Conservation (phyloP, 35 echinoderm and acorn worm genomes). For the Lytechinus pictus region DNA sequence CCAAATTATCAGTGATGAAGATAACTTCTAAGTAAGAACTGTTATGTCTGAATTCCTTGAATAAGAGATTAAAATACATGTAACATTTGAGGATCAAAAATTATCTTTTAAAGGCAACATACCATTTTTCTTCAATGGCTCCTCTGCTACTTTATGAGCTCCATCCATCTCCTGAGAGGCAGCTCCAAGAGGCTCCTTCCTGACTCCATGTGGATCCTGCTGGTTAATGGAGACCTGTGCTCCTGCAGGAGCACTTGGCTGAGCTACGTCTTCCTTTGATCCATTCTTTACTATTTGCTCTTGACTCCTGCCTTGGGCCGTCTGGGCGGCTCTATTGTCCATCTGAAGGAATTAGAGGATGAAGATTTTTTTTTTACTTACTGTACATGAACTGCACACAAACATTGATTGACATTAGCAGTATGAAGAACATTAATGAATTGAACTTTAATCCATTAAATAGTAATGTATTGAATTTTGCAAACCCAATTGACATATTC, state of each 20-base stretch:
- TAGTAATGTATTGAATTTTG: no score
- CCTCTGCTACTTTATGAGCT: constrained; percentile 40
- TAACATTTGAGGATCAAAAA: background rate
- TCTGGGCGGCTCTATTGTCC: constrained; percentile 30
- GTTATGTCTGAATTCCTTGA: no score
- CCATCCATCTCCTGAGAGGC: constrained; percentile 58
- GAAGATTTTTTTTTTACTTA: background rate
- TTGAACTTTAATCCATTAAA: no score
- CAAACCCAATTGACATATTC: no score
- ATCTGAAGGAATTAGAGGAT: background rate
- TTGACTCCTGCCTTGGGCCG: background rate
- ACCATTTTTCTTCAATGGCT: background rate
- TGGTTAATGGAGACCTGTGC: background rate
- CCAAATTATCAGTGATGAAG: no score
- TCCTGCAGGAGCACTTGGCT: background rate
- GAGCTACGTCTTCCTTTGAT: constrained; percentile 12
- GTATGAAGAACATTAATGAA: background rate
- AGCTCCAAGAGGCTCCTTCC: constrained; percentile 58
- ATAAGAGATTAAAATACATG: no score
- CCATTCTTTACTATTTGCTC: background rate
- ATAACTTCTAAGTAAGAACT: no score
- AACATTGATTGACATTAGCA: background rate
- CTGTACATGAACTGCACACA: background rate
- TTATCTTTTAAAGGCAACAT: background rate
- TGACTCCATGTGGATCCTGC: constrained; percentile 52